Conservation (phyloP, 2,113 vertebrate species). For the Suricata suricatta region DNA sequence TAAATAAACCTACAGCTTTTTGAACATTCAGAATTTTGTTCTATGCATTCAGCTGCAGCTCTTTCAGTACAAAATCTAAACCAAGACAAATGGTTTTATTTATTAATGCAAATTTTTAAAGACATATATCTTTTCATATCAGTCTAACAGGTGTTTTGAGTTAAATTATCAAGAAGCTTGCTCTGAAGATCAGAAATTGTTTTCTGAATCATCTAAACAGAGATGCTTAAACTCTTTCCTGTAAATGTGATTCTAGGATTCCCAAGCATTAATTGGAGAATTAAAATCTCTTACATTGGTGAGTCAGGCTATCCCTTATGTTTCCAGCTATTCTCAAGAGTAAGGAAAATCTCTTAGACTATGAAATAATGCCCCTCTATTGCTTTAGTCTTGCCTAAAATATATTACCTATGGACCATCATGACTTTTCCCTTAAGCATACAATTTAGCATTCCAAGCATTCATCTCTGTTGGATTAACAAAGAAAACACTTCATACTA, state of each 20-base stretch:
- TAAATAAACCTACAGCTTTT: neutral
- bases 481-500: conserved; percentile 81
- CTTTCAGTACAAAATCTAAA: neutral
- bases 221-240: conserved; percentile 51
- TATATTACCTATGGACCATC: conserved; percentile 74
- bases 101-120: neutral
- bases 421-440: conserved; percentile 65
- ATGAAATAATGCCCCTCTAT: conserved; percentile 50
- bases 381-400: conserved; percentile 78
- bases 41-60: neutral
- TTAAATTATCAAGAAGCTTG: conserved; percentile 42
- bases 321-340: conserved; percentile 75
- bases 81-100: neutral
- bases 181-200: conserved; percentile 54
- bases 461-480: conserved; percentile 76
- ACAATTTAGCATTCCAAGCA: conserved; percentile 74
- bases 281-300: conserved; percentile 71
- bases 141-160: neutral
- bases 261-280: conserved; percentile 63
- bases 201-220: conserved; percentile 64
- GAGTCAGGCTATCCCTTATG: conserved; percentile 38
- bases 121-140: neutral
- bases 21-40: neutral
- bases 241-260: conserved; percentile 59
- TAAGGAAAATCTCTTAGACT: conserved; percentile 53